Conservation (phyloP, 2,888 invertebrate genomes). For the Trissoscelio sp. region DNA sequence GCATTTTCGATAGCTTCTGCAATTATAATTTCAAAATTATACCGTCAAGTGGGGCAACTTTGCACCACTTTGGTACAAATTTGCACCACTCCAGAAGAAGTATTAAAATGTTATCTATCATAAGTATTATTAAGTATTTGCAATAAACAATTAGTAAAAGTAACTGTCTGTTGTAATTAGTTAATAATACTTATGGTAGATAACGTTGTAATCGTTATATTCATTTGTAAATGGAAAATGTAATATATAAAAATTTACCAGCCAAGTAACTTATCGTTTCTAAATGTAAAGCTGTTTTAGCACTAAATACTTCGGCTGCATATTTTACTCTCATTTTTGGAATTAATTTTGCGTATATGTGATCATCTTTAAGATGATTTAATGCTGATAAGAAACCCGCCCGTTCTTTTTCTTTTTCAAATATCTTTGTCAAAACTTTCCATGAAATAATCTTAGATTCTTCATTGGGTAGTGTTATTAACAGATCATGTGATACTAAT, state of each 20-base stretch:
- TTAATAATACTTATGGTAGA: too few species aligned
- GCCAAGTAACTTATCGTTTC: not conserved
- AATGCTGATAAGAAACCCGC: not conserved
- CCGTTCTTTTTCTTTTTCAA: slow-evolving; percentile 19
- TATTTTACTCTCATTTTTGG: slow-evolving; percentile 31
- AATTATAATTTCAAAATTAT: not conserved
- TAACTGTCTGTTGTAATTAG: too few species aligned
- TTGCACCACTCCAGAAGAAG: too few species aligned
- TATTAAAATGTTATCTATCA: too few species aligned
- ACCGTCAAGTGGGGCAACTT: too few species aligned
- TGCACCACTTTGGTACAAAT: too few species aligned
- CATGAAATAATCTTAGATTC: not conserved
- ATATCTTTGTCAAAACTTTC: not conserved
- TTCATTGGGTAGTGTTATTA: not conserved
- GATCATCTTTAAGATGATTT: slow-evolving; percentile 19
- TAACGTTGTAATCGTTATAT: too few species aligned
- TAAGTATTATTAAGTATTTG: too few species aligned
- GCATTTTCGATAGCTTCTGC: not conserved
- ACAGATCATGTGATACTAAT: slow-evolving; percentile 1
- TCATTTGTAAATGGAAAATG: too few species aligned
- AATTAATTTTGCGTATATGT: not conserved
- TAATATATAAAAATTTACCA: too few species aligned
- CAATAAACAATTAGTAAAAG: too few species aligned
- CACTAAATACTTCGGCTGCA: slow-evolving; percentile 33
- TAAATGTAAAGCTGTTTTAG: slow-evolving; percentile 13